A percentile compares a stretch with the other conserved stretches of the same genome.
Conservation (phyloP, 2,888 invertebrate genomes). For the Apotomis capreana region DNA sequence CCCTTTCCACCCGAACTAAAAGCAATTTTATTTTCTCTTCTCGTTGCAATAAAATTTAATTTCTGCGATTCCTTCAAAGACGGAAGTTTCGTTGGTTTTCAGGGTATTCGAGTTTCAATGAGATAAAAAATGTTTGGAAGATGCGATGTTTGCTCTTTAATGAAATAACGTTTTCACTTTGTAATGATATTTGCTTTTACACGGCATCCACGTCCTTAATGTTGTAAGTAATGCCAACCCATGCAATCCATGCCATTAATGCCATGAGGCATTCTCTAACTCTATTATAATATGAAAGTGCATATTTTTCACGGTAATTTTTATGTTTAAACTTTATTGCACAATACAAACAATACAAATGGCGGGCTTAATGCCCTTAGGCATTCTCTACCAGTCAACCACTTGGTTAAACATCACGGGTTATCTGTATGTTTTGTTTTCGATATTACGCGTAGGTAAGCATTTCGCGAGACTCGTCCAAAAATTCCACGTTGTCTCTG, state of each 20-base stretch:
- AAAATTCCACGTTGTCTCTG: constrained; percentile 27
- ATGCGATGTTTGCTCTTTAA: constrained; percentile 10
- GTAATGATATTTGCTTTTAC: background rate
- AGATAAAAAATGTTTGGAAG: constrained; percentile 25
- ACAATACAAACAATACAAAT: too few relatives aligned
- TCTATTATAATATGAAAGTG: too few relatives aligned
- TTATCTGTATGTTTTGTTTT: too few relatives aligned
- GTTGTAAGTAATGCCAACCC: too few relatives aligned
- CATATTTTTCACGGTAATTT: too few relatives aligned
- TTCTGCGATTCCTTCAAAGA: constrained; percentile 31
- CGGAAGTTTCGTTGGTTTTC: constrained; percentile 24
- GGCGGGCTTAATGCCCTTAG: too few relatives aligned
- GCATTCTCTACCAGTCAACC: too few relatives aligned
- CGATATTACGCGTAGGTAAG: background rate
- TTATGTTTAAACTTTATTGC: too few relatives aligned
- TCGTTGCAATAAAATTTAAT: constrained; percentile 34
- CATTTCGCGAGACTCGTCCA: constrained; percentile 21
- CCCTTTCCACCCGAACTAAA: constrained; percentile 48
- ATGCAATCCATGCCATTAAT: too few relatives aligned
- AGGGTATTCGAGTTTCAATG: constrained; percentile 12
- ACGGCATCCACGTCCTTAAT: too few relatives aligned
- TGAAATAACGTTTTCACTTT: background rate
- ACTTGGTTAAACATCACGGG: too few relatives aligned
- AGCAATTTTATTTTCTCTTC: constrained; percentile 45
- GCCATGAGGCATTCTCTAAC: too few relatives aligned